phyloP scores from a whole-genome alignment of 2,113 vertebrate genomes.

The Lanius collurio region DNA sequence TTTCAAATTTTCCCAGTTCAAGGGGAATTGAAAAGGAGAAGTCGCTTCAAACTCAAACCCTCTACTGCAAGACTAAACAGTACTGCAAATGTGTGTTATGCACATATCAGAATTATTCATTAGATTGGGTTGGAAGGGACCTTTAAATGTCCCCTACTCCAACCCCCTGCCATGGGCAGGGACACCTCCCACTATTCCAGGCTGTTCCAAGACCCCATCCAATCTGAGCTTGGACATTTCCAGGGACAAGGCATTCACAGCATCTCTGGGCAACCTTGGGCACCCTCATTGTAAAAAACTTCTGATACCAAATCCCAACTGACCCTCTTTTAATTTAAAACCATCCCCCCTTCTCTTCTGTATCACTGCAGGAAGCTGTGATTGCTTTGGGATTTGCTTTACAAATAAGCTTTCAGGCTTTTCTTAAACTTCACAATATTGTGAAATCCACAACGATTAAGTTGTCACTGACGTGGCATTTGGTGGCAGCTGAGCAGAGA shows the following conservation, averaged over 20 bases:
- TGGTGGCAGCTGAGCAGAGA: background rate
- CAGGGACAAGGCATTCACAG: background rate
- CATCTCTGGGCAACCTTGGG: background rate
- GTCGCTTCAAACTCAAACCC: background rate
- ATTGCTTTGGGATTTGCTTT: background rate
- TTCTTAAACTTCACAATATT: slow-evolving; percentile 8
- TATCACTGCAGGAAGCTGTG: background rate
- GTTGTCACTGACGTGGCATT: background rate
- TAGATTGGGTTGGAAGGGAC: background rate
- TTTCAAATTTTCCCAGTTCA: background rate
- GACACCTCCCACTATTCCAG: background rate
- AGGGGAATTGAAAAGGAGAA: background rate
- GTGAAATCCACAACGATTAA: background rate
- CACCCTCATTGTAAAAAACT: background rate
- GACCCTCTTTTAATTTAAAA: background rate
- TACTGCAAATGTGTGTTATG: background rate
- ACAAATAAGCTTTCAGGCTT: background rate
- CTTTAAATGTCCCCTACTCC: background rate
- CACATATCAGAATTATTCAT: background rate
- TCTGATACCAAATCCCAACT: background rate
- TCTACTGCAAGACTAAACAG: background rate
- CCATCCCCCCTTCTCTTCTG: background rate
- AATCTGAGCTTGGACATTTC: background rate
- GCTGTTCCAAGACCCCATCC: background rate
- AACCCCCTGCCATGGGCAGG: background rate